Evolutionary conservation across 2,888 invertebrate genomes (phyloP), one percentile per base, ranked within the genome.

Genomic region (Agrochola lota): DNA sequence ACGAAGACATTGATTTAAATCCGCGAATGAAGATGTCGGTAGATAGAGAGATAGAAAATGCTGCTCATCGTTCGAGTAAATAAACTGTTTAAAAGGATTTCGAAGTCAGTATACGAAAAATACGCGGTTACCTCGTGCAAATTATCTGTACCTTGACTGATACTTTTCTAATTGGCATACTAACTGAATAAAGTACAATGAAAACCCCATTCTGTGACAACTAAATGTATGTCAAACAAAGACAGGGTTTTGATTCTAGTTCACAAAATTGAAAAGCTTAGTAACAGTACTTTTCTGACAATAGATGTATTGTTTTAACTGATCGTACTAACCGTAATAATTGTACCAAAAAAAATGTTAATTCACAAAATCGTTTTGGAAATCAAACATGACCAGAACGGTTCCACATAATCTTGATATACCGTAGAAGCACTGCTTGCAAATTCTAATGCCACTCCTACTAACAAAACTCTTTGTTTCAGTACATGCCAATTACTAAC

Each of bases 271-370:
- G 55, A 70, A 84, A 79, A 84, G 59, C 55, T 26, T 49, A 49
- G 11, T 71, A 84, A 84, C 82, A 60, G 82, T 84, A 74, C 43
- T 71, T 60, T 83, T 20, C 30, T 67, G 70, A 84, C 84, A 83
- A 84, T 83, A 71, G 80, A n/a, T 63, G 49, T 71, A 84, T 83
- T 83, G 82, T 83, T 84, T 84, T 66, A 69, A 64, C 70, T 49
- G 55, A 59, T 62, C 20, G 7, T 59, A 60, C 26, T 49, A 64
- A 80, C 75, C 70, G 63, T 68, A 71, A 74, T 84, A 84, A 79
- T 84, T 80, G 67, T 84, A 79, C 49, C 70, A 62, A 20, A 71
- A 63, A 70, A 40, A 46, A 52, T 15, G 23, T 49, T 77, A 23
- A 59, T 67, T 46, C 35, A 67, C 35, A 52, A 67, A 71, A 60